Conservation (phyloP, 2,113 vertebrate genomes). For the Trichechus manatus region DNA sequence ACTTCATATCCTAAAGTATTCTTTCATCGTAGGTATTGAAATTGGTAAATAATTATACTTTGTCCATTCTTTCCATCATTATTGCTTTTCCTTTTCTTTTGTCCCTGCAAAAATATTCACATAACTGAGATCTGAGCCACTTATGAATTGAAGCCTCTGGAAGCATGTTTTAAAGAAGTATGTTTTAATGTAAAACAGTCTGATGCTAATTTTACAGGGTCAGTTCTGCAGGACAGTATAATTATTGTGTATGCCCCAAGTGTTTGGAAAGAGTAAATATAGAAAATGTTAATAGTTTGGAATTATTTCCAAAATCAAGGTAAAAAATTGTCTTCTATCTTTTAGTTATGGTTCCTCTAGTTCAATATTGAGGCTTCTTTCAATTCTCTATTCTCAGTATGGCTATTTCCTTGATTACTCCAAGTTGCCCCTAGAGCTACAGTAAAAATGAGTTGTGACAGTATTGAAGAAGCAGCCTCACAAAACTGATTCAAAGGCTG, state of each 20-base stretch:
- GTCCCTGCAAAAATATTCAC: not conserved
- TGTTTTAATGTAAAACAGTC: not conserved
- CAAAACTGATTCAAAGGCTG: not conserved
- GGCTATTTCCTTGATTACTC: not conserved
- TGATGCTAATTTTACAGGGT: not conserved
- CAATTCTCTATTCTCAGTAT: not conserved
- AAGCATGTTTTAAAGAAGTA: not conserved
- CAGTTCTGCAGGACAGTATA: not conserved
- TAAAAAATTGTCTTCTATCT: not conserved
- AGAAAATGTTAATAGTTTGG: not conserved
- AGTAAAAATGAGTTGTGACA: not conserved
- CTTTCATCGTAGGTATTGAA: not conserved
- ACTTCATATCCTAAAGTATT: not conserved
- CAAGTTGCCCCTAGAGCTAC: not conserved
- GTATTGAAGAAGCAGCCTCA: not conserved
- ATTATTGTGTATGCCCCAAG: not conserved
- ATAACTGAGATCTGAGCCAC: not conserved
- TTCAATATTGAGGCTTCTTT: not conserved
- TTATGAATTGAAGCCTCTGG: not conserved
- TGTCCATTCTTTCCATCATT: not conserved
- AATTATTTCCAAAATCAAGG: conserved; percentile 4
- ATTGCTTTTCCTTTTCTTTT: not conserved
- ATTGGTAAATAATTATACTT: not conserved
- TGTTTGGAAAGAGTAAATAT: not conserved
- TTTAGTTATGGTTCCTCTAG: not conserved